A percentile compares a stretch with the other conserved stretches of the same genome.
Conservation (phyloP, 2,113 vertebrate genomes). For the Sturnira hondurensis region DNA sequence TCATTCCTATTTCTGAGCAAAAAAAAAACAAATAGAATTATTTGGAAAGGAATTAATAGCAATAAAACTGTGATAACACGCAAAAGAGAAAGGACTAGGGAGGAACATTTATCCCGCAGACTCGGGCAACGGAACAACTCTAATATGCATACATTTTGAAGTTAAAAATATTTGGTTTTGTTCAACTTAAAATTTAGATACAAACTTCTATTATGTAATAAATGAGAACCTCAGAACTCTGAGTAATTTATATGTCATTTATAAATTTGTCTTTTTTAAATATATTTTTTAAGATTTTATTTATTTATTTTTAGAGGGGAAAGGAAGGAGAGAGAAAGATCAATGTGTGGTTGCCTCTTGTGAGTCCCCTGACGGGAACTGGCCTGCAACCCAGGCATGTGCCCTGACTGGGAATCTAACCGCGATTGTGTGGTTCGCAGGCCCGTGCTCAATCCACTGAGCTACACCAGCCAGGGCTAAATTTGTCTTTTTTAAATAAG, state of each 20-base stretch:
- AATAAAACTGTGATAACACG: background rate
- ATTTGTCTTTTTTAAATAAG: background rate
- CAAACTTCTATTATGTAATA: background rate
- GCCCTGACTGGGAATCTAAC: too few species aligned
- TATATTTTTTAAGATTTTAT: too few species aligned
- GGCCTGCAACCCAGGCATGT: too few species aligned
- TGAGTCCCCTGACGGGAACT: too few species aligned
- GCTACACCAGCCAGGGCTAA: too few species aligned
- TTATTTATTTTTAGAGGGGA: too few species aligned
- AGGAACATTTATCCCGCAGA: background rate
- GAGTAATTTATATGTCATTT: background rate
- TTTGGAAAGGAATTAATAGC: background rate
- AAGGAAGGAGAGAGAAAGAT: too few species aligned
- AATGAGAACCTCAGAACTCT: background rate
- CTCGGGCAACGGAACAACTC: background rate
- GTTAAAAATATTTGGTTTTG: background rate
- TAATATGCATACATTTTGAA: background rate
- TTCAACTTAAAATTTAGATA: background rate
- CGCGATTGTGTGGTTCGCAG: too few species aligned
- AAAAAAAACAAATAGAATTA: background rate
- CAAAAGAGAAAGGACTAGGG: background rate
- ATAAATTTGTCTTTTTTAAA: constrained; percentile 7
- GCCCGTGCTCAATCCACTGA: too few species aligned
- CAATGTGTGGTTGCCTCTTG: too few species aligned
- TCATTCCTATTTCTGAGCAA: background rate